These are phyloP conservation scores for Antheraea yamamai DNA, from an alignment of 2,888 invertebrate species.

Conservation along the genomic window DNA sequence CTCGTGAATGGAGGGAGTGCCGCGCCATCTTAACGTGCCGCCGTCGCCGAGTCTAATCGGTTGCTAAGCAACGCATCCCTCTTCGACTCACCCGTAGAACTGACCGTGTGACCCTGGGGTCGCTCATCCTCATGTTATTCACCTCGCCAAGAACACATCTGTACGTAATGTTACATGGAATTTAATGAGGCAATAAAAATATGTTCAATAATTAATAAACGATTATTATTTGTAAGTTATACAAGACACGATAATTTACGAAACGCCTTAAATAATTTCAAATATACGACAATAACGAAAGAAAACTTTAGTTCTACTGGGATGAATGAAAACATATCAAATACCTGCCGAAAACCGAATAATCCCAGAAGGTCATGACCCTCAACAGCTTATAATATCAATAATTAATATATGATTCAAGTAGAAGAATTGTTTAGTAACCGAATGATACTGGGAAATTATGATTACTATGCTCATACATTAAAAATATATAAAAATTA, in stretches of 20 bases:
- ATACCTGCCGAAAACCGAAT: not conserved
- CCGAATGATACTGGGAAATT: no score
- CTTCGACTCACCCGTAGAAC: conserved; percentile 35
- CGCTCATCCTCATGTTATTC: conserved; percentile 46
- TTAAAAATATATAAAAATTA: no score
- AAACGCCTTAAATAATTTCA: not conserved
- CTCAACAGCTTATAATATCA: not conserved
- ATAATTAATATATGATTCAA: no score
- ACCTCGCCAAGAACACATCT: conserved; percentile 19
- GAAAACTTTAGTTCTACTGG: not conserved
- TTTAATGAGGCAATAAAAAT: not conserved
- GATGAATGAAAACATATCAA: not conserved
- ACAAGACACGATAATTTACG: not conserved
- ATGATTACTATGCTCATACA: no score
- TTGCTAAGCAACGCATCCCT: conserved; percentile 65
- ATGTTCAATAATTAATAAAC: no score
- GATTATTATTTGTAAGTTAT: not conserved
- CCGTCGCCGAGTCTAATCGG: conserved; percentile 38
- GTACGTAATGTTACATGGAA: conserved; percentile 3
- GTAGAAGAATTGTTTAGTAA: no score
- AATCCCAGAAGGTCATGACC: not conserved
- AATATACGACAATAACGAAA: not conserved
- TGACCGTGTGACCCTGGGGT: conserved; percentile 57
- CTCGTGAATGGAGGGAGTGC: conserved; percentile 53
- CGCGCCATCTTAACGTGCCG: conserved; percentile 25